A percentile compares a stretch with the other conserved stretches of the same genome.
These are phyloP conservation scores for Schmidtea mediterranea DNA, from an alignment of 1,140 invertebrate genomes.

Conservation along the genomic window DNA sequence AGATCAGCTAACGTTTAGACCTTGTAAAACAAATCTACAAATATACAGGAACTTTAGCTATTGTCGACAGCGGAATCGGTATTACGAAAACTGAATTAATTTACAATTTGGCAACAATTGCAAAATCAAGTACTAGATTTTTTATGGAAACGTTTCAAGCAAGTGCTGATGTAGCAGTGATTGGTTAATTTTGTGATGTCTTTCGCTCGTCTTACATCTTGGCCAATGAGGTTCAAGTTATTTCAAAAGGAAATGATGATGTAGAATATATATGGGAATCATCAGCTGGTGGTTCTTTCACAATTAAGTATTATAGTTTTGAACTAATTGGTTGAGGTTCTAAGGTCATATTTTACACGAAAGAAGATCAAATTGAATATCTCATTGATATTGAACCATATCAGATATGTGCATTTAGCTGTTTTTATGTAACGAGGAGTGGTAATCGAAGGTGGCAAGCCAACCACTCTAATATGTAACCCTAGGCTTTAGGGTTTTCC, in stretches of 20 bases:
- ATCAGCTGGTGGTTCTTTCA: conserved; percentile 68
- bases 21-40: too few species aligned
- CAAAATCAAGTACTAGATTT: conserved; percentile 75
- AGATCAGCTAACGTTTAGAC: too few species aligned
- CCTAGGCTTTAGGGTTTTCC: too few species aligned
- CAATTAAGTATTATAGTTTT: conserved; percentile 39
- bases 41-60: conserved; percentile 51
- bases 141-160: conserved; percentile 67
- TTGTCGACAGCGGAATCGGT: conserved; percentile 72
- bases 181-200: conserved; percentile 85
- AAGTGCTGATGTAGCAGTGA: conserved; percentile 80
- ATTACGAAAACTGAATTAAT: conserved; percentile 85
- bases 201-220: conserved; percentile 92
- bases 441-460: too few species aligned
- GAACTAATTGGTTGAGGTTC: conserved; percentile 56
- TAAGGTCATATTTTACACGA: conserved; percentile 57
- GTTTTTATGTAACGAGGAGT: too few species aligned
- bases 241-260: conserved; percentile 78
- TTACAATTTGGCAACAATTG: conserved; percentile 79
- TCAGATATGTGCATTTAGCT: too few species aligned
- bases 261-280: conserved; percentile 79
- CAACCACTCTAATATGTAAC: too few species aligned
- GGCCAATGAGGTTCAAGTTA: conserved; percentile 67
- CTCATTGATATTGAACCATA: too few species aligned
- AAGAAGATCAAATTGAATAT: conserved; percentile 68